phyloP scores from a whole-genome alignment of 2,888 invertebrate genomes.

The Cryptosula pallasiana region DNA sequence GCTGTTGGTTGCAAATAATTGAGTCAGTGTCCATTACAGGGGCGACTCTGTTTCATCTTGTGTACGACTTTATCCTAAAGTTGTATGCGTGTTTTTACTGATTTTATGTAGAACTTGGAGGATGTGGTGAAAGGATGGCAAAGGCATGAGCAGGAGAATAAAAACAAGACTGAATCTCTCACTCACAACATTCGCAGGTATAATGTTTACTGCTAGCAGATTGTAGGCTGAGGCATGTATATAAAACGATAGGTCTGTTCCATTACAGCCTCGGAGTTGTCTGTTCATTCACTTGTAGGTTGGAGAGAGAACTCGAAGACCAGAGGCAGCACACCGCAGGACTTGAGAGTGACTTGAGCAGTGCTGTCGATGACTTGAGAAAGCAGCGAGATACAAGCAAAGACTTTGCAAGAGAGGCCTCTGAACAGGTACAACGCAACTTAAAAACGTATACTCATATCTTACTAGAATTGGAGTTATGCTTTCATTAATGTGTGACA shows the following conservation, averaged over 20 bases:
- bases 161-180: constrained; percentile 34
- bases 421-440: constrained; percentile 19
- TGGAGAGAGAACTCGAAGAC: constrained; percentile 14
- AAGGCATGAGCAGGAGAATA: constrained; percentile 42
- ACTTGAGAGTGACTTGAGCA: neutral
- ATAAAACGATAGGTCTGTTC: too few species aligned
- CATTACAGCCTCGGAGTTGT: too few species aligned
- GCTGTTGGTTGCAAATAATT: neutral
- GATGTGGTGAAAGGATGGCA: constrained; percentile 48
- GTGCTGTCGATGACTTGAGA: constrained; percentile 18
- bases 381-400: constrained; percentile 3
- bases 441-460: too few species aligned
- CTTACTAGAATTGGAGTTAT: too few species aligned
- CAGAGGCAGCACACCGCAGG: neutral
- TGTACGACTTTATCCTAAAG: too few species aligned
- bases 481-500: too few species aligned
- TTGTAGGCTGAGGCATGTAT: too few species aligned
- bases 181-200: constrained; percentile 3
- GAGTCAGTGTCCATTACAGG: neutral
- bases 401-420: constrained; percentile 12
- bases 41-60: too few species aligned
- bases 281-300: neutral
- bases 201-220: neutral
- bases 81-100: too few species aligned
- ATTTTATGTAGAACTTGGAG: constrained; percentile 45